These are phyloP conservation scores for Dinothrombium tinctorium DNA, from an alignment of 1,140 invertebrate species.

Conservation along the genomic window DNA sequence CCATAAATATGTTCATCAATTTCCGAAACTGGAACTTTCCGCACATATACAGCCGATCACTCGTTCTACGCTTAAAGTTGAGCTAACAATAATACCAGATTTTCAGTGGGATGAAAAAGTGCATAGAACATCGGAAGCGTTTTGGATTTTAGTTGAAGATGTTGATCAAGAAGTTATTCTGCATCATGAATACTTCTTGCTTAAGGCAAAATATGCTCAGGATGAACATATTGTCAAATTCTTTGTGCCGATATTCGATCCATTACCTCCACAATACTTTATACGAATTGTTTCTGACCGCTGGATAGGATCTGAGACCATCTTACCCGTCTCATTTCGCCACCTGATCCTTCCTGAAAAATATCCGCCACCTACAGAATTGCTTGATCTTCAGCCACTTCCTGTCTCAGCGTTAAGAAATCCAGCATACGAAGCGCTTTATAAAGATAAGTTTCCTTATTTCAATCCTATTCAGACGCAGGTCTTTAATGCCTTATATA, in stretches of 20 bases:
- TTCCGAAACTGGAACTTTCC: slow-evolving; percentile 77
- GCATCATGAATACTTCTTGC: slow-evolving; percentile 90
- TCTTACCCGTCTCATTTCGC: slow-evolving; percentile 87
- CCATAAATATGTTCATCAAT: slow-evolving; percentile 92
- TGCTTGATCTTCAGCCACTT: slow-evolving; percentile 88
- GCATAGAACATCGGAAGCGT: slow-evolving; percentile 64
- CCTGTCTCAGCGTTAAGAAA: slow-evolving; percentile 52
- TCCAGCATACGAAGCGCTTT: slow-evolving; percentile 57
- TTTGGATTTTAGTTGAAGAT: slow-evolving; percentile 93
- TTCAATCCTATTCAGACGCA: slow-evolving; percentile 99
- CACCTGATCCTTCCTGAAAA: slow-evolving; percentile 95
- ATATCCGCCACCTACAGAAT: slow-evolving; percentile 86
- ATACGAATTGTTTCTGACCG: slow-evolving; percentile 39
- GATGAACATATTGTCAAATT: slow-evolving; percentile 95
- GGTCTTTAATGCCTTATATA: slow-evolving; percentile 95
- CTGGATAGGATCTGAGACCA: slow-evolving; percentile 52
- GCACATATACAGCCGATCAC: slow-evolving; percentile 97
- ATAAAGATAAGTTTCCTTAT: slow-evolving; percentile 59
- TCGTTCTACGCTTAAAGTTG: slow-evolving; percentile 70
- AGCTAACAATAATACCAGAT: slow-evolving; percentile 93
- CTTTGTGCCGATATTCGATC: slow-evolving; percentile 95
- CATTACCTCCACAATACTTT: slow-evolving; percentile 92
- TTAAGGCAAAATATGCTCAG: slow-evolving; percentile 77
- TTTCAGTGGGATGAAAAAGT: slow-evolving; percentile 98
- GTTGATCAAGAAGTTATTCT: slow-evolving; percentile 80